Base-by-base conservation (phyloP, 2,888 invertebrate species). In the Phortica magna region DNA sequence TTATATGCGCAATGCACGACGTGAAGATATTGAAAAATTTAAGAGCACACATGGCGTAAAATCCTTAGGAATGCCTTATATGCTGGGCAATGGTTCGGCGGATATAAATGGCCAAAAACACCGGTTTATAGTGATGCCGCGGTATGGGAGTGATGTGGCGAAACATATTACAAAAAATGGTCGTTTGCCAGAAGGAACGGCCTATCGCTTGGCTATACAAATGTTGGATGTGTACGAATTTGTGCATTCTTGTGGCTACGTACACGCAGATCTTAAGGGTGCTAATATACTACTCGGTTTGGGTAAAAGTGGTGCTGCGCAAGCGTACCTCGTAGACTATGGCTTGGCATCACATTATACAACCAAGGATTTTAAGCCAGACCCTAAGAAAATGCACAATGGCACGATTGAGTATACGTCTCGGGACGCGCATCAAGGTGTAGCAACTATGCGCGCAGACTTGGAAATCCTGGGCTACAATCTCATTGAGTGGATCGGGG, bases 391-490 rank as follows among this genome's bases (percentile, higher is more conserved):
- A 90, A 98, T 98, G 79, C 99, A 99, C 90, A 97, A 99, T 91
- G 99, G 99, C 0, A 99, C 99, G 0, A 96, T 98, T 78, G 98
- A 99, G 89, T 99, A 98, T 90, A 97, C 98, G 0, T 98, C 98
- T 83, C 93, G 97, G 78, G 99, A 99, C 93, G 98, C 98, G 4
- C 99, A 99, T 92, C 93, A 95, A 82, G 99, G 99, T 91, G 95
- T 95, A 68, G 93, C 96, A 48, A 97, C 97, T 14, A 95, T 96
- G 94, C 93, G 99, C 65, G 97, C 98, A 0, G 99, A 99, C 92
- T 92, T 99, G 19, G 99, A 99, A 93, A 97, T 98, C 82, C 93
- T 99, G 5, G 97, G 95, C 0, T 99, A 97, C 91, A 99, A 99
- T 92, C 93, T 99, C 90, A 94, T 99, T 61, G 96, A 98, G 88